Base-by-base conservation (phyloP, 2,888 invertebrate genomes). In the Mesoligia furuncula region DNA sequence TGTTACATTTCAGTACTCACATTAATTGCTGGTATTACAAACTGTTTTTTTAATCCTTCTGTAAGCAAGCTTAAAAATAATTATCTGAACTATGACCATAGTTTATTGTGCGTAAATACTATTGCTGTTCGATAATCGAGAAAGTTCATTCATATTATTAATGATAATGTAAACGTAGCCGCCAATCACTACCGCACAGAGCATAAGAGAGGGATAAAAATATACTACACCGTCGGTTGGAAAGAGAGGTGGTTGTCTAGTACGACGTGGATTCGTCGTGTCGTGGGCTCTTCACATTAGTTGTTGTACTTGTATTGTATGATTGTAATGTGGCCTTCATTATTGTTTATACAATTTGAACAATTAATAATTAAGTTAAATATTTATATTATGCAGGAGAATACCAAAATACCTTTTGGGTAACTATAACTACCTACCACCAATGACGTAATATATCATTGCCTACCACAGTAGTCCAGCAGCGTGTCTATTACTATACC, bases 121-220 rank as follows among this genome's bases (percentile, higher is more conserved):
- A 13, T 73, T 59, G 36, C 66, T 66, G 3, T 68, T 71, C 9
- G 3, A 15, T 57, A 54, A 80, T 80, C 79, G 61, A 75, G 81
- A 87, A 85, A 82, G 66, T 85, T 87, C 82, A 89, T 85, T 89
- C 80, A 79, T 81, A 39, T 8, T 64, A 83, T 65, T 77, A 79
- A 85, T 76, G 71, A 80, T 81, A 79, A 85, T 70, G 77, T 77
- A 73, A 79, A 80, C 73, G 84, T 79, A 83, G 84, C 87, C 87
- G 87, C 96, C 95, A 95, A 95, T 95, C 93, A 90, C 84, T 79
- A 84, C 73, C 88, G 90, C 93, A 96, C 96, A 96, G 93, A 93
- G 90, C 94, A 95, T 92, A 81, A 92, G 92, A 95, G 78, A 84
- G 93, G 91, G 93, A 95, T 51, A 83, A 42, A 86, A 75, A 91